Percentiles rank a stretch among this genome's conserved stretches.
phyloP scores from a whole-genome alignment of 2,797 vertebrate genomes.

The Peromyscus eremicus region DNA sequence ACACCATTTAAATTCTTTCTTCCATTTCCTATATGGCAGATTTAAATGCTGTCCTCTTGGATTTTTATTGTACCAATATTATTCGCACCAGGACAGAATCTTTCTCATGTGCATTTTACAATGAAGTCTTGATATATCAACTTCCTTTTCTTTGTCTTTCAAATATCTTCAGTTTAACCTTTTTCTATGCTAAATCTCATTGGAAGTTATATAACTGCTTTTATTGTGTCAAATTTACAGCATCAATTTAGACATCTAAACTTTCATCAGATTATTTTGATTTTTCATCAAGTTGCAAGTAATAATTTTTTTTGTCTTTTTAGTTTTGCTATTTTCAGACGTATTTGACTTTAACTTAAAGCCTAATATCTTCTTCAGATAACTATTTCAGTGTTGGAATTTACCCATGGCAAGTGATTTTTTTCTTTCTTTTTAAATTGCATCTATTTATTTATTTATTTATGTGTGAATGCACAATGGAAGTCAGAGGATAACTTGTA shows the following conservation, averaged over 20 bases:
- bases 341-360: not conserved
- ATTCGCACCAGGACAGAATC: not conserved
- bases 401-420: not conserved
- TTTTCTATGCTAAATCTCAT: not conserved
- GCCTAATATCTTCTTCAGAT: not conserved
- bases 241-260: not conserved
- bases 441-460: not conserved
- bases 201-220: not conserved
- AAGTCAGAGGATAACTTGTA: not conserved
- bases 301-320: slow-evolving; percentile 19
- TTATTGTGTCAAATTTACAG: not conserved
- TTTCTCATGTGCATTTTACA: not conserved
- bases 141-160: slow-evolving; percentile 12
- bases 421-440: not conserved
- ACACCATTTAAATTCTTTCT: slow-evolving; percentile 32
- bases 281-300: not conserved
- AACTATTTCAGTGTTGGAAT: slow-evolving; percentile 6
- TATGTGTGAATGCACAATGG: not conserved
- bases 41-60: slow-evolving; percentile 48
- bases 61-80: slow-evolving; percentile 54
- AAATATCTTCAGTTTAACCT: not conserved
- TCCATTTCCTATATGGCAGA: not conserved
- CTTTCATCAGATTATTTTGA: not conserved
- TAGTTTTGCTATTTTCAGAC: not conserved
- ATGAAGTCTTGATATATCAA: not conserved